phyloP scores from a whole-genome alignment of 2,113 vertebrate genomes.

The Gymnarchus niloticus region DNA sequence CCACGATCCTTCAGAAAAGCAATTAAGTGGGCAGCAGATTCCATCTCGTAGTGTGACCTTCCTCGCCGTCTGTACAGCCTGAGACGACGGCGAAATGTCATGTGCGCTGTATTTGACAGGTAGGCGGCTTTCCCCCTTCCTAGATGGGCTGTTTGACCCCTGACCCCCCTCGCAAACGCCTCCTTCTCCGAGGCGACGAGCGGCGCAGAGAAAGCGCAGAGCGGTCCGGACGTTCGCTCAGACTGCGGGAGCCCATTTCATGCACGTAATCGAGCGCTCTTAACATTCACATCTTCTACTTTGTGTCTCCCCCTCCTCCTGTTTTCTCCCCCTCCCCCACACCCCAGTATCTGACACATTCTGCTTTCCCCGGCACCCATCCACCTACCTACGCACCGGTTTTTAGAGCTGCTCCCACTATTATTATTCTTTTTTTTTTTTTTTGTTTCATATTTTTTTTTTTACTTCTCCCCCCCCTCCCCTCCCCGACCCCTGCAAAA shows the following conservation, averaged over 20 bases:
- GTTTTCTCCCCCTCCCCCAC: conserved; percentile 32
- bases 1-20: background rate
- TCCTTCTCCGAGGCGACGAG: conserved; percentile 37
- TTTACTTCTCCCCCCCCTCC: no score
- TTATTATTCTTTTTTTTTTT: conserved; percentile 19
- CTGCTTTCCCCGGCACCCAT: conserved; percentile 55
- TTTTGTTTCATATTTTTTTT: background rate
- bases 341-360: conserved; percentile 59
- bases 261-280: conserved; percentile 36
- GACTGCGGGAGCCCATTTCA: conserved; percentile 45
- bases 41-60: no score
- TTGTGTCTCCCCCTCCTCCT: conserved; percentile 20
- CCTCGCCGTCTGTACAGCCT: no score
- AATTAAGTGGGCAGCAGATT: background rate
- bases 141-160: conserved; percentile 35
- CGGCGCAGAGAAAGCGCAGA: conserved; percentile 15
- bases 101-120: background rate
- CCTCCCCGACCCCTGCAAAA: conserved; percentile 17
- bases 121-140: background rate
- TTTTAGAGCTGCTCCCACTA: conserved; percentile 26
- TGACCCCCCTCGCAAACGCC: conserved; percentile 6
- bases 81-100: no score
- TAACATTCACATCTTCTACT: conserved; percentile 17
- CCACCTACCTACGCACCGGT: conserved; percentile 51
- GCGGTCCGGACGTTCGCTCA: conserved; percentile 16